A percentile compares a stretch with the other conserved stretches of the same genome.
phyloP scores from a whole-genome alignment of 2,113 vertebrate species.

The Fulmarus glacialis region DNA sequence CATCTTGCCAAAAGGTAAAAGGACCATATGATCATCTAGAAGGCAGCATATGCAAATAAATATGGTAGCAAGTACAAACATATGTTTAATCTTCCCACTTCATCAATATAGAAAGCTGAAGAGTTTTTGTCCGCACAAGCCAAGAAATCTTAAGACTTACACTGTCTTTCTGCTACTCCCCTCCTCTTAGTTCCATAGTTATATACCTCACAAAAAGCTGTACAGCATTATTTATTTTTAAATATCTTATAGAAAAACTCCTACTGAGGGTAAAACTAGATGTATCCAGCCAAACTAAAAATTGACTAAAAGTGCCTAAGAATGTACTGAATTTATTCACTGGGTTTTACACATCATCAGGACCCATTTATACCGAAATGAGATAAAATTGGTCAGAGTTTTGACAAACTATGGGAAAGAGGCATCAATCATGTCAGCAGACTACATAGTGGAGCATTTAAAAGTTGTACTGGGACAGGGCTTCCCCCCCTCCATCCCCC shows the following conservation, averaged over 20 bases:
- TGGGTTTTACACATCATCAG: background rate
- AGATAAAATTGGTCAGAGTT: background rate
- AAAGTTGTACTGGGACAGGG: background rate
- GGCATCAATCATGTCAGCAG: background rate
- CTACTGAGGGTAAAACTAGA: background rate
- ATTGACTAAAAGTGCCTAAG: background rate
- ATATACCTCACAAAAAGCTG: background rate
- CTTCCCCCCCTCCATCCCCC: too few species aligned
- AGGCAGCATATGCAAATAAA: slow-evolving; percentile 63
- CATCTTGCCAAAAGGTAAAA: slow-evolving; percentile 65
- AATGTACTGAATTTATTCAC: background rate
- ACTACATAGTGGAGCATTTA: background rate
- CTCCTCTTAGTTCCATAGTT: background rate
- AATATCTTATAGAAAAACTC: background rate
- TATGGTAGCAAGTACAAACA: slow-evolving; percentile 57
- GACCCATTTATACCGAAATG: background rate
- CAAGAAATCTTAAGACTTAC: slow-evolving; percentile 19
- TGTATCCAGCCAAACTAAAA: background rate
- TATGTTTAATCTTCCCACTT: slow-evolving; percentile 64
- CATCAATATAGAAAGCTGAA: slow-evolving; percentile 39
- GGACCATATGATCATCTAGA: slow-evolving; percentile 59
- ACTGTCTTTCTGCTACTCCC: background rate
- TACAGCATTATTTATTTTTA: background rate
- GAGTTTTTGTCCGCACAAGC: background rate
- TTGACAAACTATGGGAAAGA: background rate